These are phyloP conservation scores for Parotia lawesii DNA, from an alignment of 2,113 vertebrate genomes.

Conservation along the genomic window DNA sequence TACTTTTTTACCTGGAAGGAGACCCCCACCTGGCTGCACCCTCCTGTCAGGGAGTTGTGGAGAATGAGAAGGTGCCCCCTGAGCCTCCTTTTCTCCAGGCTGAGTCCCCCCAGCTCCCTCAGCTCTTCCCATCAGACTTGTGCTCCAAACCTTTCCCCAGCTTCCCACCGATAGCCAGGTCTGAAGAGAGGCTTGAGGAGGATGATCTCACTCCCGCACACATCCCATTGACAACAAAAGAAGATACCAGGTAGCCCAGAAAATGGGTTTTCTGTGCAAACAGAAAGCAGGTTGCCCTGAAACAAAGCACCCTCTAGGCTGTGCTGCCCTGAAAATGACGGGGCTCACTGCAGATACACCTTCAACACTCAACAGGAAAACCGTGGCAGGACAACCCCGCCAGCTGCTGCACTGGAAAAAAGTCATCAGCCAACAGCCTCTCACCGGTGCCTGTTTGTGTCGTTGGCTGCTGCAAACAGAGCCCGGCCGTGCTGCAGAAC, in stretches of 20 bases:
- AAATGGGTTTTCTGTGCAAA: too few relatives aligned
- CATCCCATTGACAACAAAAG: neutral
- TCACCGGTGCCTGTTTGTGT: neutral
- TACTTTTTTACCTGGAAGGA: neutral
- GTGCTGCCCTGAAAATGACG: neutral
- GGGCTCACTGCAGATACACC: neutral
- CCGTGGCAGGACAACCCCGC: slow-evolving; percentile 6
- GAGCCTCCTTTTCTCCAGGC: neutral
- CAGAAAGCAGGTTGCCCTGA: too few relatives aligned
- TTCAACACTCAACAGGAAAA: neutral
- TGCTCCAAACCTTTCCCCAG: neutral
- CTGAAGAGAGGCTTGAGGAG: neutral
- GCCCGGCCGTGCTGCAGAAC: neutral
- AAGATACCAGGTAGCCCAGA: neutral
- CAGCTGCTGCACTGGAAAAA: slow-evolving; percentile 37
- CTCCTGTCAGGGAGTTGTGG: neutral
- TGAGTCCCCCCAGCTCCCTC: neutral
- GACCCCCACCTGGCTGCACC: neutral
- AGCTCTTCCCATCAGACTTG: neutral
- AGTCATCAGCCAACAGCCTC: neutral
- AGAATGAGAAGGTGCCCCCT: neutral
- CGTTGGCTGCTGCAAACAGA: neutral
- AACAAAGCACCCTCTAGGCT: neutral
- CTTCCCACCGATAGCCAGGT: rapidly evolving
- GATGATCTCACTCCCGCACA: neutral